phyloP scores from a whole-genome alignment of 2,113 vertebrate genomes.

The Perognathus longimembris region DNA sequence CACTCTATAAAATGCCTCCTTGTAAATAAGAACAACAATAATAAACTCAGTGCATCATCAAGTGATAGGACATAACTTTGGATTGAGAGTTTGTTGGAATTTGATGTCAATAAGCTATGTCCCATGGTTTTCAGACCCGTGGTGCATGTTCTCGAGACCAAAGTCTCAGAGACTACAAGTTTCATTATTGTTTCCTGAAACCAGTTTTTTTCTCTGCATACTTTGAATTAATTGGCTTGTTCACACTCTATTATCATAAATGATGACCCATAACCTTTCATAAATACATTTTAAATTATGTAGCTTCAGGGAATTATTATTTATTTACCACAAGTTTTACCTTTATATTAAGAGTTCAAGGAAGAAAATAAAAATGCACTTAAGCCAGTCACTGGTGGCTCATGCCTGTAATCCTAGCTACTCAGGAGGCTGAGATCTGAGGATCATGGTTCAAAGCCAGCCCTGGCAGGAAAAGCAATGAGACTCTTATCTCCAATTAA shows the following conservation, averaged over 20 bases:
- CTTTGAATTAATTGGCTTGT: conserved; percentile 86
- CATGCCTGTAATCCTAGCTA: too few species aligned
- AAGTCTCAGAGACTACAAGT: conserved; percentile 70
- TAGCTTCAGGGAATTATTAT: conserved; percentile 83
- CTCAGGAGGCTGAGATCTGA: too few species aligned
- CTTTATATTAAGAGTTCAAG: conserved; percentile 76
- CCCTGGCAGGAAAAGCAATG: too few species aligned
- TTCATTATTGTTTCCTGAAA: conserved; percentile 78
- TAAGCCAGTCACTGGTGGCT: too few species aligned
- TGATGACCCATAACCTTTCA: conserved; percentile 81
- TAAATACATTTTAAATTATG: conserved; percentile 85
- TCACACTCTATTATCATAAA: conserved; percentile 85
- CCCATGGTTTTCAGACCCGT: neutral
- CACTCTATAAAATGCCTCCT: conserved; percentile 20
- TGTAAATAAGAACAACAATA: conserved; percentile 38
- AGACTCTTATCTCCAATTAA: too few species aligned
- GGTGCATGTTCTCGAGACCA: conserved; percentile 39
- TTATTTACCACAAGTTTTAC: conserved; percentile 85
- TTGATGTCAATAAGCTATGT: neutral
- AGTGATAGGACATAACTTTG: neutral
- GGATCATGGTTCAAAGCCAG: too few species aligned
- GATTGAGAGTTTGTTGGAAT: neutral
- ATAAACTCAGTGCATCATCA: conserved; percentile 11
- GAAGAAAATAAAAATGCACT: conserved; percentile 73
- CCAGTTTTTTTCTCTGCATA: conserved; percentile 72